Base-by-base conservation (phyloP, 2,888 invertebrate species). In the Diaperis boleti region DNA sequence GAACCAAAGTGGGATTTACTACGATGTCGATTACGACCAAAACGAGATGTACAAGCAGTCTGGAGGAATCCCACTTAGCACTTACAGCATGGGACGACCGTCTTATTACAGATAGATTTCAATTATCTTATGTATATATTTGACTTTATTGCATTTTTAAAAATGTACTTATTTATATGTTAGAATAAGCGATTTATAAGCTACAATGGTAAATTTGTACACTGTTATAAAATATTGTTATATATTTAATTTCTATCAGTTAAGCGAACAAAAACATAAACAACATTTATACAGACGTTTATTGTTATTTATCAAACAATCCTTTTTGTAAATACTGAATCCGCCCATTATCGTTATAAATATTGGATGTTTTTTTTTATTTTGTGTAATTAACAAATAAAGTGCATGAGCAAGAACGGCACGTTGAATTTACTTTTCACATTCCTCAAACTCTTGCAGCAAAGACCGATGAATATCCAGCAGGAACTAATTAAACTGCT, bases 1-100 rank as follows among this genome's bases (percentile, higher is more conserved):
- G 94, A 93, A 94, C 81, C 94, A 94, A 84, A 92, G 91, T 70
- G 93, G 93, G 49, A 94, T 94, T 72, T 94, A 95, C 81, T 94
- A 94, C 76, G 94, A 95, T 76, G 93, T 95, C 18, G 94, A 94
- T 68, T 94, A 93, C 73, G 94, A 93, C 76, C 88, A 84, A 72
- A 84, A 84, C 72, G 85, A 83, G 66, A 82, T 78, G 55, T 80
- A 79, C 68, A 82, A 83, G 79, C 88, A 88, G 73, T 84, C 86
- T 8, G 87, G 87, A 73, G 89, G 89, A 1, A 90, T 93, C 68
- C 93, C 93, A 22, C 85, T 94, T 78, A 93, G 92, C 59, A 94
- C 94, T 0, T 94, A 94, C 82, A 92, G 92, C 3, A 90, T 92
- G 8, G 90, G 90, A 20, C 83, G 91, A 69, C 89, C 90, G 60